These are phyloP conservation scores for Ectemnius cavifrons DNA, from an alignment of 2,888 invertebrate species.

Conservation along the genomic window DNA sequence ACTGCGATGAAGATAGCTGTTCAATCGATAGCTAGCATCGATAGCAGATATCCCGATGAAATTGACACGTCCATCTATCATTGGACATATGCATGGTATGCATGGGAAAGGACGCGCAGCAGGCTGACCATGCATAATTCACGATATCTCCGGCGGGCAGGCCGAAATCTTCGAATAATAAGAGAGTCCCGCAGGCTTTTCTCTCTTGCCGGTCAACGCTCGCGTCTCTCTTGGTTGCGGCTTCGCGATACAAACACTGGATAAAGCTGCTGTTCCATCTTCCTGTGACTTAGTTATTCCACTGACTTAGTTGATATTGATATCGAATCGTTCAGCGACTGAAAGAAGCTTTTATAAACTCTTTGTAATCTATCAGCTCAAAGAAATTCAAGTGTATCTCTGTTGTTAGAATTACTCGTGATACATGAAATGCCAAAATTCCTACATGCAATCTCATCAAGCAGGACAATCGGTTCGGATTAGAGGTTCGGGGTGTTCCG, in stretches of 20 bases:
- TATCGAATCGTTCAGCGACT: background rate
- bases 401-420: too few relatives aligned
- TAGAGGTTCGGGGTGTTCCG: slow-evolving; percentile 46
- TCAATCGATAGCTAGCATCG: slow-evolving; percentile 52
- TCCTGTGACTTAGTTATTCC: too few relatives aligned
- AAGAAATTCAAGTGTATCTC: too few relatives aligned
- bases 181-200: slow-evolving; percentile 24
- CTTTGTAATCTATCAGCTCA: too few relatives aligned
- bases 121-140: slow-evolving; percentile 73
- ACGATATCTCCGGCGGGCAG: slow-evolving; percentile 70
- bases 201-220: slow-evolving; percentile 44
- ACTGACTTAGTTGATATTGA: too few relatives aligned
- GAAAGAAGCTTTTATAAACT: too few relatives aligned
- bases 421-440: too few relatives aligned
- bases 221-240: background rate
- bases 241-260: too few relatives aligned
- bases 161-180: slow-evolving; percentile 72
- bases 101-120: slow-evolving; percentile 62
- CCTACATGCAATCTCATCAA: too few relatives aligned
- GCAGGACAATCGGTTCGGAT: slow-evolving; percentile 56
- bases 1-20: slow-evolving; percentile 63
- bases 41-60: slow-evolving; percentile 63
- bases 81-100: slow-evolving; percentile 61
- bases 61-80: slow-evolving; percentile 74
- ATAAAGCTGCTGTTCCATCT: too few relatives aligned